Base-by-base conservation (phyloP, 1,140 invertebrate species). In the Heliconius congener region DNA sequence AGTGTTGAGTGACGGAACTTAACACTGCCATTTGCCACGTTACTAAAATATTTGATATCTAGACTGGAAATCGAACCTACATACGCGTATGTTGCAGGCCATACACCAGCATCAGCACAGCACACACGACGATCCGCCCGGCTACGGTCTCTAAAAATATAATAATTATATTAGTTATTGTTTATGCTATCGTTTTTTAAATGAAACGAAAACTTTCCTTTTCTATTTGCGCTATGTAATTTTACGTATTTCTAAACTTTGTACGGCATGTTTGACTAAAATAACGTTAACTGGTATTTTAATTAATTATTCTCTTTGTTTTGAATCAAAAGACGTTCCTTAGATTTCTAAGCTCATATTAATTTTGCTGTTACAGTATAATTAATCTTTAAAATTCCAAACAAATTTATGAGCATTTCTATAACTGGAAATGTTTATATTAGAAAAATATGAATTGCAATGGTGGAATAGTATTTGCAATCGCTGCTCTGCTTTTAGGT, bases 281-380 rank as follows among this genome's bases (percentile, higher is more conserved):
- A 46, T 75, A 75, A 74, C 66, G 55, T 57, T n/a, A 73, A 60
- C 74, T 57, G 74, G 74, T 60, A 75, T 75, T 75, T 75, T 75
- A 75, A 75, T 75, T 75, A 75, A 66, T 75, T 75, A 75, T 75
- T 75, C 60, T 27, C 23, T 66, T 66, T 66, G 60, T 30, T 66
- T 66, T 66, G 60, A 27, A 66, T 66, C 60, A 30, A 66, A 66
- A 66, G 60, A 66, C 60, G 60, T 66, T 66, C 60, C 60, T 66
- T 66, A 66, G 27, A 66, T 66, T 66, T 30, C 60, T 66, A 66
- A 66, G 60, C 60, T 66, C 60, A 30, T 66, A 66, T 66, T 30
- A 30, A 66, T 66, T 66, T 66, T 66, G 60, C n/a, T 66, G 60
- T 30, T 66, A 66, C 60, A 66, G 60, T 66, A 66, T 66, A 66